A percentile compares a stretch with the other conserved stretches of the same genome.
Conservation (phyloP, 1,140 invertebrate genomes). For the Saxidomus purpurata region DNA sequence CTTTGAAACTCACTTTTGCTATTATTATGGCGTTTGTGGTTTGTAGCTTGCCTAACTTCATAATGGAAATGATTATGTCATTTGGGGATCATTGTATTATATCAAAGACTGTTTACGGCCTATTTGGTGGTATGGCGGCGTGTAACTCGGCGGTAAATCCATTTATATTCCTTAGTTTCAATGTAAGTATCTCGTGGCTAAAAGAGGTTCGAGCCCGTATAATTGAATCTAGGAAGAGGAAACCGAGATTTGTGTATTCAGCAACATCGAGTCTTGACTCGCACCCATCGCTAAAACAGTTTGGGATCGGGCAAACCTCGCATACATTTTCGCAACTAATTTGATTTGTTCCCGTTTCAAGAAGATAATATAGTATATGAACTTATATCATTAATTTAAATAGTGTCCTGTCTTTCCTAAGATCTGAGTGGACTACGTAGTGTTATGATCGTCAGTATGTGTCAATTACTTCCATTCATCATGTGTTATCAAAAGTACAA, state of each 20-base stretch:
- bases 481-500: too few relatives aligned
- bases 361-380: too few relatives aligned
- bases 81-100: conserved; percentile 80
- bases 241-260: conserved; percentile 48
- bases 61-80: conserved; percentile 85
- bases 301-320: conserved; percentile 11
- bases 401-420: too few relatives aligned
- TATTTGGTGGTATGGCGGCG: conserved; percentile 82
- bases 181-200: conserved; percentile 75
- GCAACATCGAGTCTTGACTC: conserved; percentile 59
- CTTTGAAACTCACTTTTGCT: conserved; percentile 85
- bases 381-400: too few relatives aligned
- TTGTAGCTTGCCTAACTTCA: conserved; percentile 85
- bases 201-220: conserved; percentile 39
- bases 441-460: too few relatives aligned
- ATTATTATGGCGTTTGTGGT: conserved; percentile 84
- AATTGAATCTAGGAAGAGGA: background rate
- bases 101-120: conserved; percentile 71
- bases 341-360: background rate
- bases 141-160: conserved; percentile 85
- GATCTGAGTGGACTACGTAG: too few relatives aligned
- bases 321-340: conserved; percentile 2
- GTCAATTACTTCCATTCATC: too few relatives aligned
- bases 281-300: conserved; percentile 42
- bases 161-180: conserved; percentile 84